phyloP scores from a whole-genome alignment of 2,113 vertebrate species.

The Ondatra zibethicus region DNA sequence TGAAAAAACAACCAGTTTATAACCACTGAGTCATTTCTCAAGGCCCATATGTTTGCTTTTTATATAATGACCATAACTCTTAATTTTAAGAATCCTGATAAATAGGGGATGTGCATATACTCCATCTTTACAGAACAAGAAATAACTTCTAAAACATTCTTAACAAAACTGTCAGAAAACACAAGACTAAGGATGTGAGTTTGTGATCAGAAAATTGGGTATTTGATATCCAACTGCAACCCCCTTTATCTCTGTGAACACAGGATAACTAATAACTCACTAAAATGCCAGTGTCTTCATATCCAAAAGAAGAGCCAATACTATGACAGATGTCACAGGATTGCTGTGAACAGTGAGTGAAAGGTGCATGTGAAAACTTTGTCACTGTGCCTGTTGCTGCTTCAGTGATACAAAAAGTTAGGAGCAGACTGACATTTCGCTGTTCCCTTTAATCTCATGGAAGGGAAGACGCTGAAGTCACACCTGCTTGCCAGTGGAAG shows the following conservation, averaged over 20 bases:
- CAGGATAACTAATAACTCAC: not conserved
- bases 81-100: not conserved
- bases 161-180: not conserved
- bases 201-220: not conserved
- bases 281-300: not conserved
- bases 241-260: not conserved
- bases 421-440: not conserved
- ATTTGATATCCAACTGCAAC: not conserved
- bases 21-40: not conserved
- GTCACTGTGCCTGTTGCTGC: not conserved
- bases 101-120: not conserved
- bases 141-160: not conserved
- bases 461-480: not conserved
- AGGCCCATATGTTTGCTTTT: not conserved
- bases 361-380: slow-evolving; percentile 4
- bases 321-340: not conserved
- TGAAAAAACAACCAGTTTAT: not conserved
- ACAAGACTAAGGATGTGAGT: not conserved
- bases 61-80: not conserved
- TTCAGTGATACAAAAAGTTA: not conserved
- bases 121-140: not conserved
- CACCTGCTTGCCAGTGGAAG: not conserved
- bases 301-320: not conserved
- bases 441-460: not conserved
- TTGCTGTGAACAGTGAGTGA: not conserved